Evolutionary conservation across 2,888 invertebrate species (phyloP).

Genomic region (Cephus runcator): DNA sequence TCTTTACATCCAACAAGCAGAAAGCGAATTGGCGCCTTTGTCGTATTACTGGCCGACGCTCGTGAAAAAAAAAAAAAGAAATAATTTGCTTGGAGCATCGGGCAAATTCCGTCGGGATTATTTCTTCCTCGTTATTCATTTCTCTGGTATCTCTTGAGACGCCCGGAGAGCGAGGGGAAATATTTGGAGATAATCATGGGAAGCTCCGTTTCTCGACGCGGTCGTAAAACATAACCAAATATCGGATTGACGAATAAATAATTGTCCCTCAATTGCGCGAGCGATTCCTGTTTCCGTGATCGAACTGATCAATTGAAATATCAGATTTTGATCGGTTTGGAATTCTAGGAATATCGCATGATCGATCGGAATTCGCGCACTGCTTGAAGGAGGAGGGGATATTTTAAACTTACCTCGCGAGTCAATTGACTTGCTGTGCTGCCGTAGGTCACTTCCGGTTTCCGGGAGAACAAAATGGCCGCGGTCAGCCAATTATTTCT

Average conservation of each 20-base stretch:
- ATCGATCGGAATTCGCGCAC: neutral
- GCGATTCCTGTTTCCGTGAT: neutral
- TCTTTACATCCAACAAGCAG: neutral
- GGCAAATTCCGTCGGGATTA: neutral
- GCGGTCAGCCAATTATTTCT: slow-evolving; percentile 32
- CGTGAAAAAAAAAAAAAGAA: neutral
- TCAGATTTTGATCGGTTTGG: neutral
- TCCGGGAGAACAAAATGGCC: slow-evolving; percentile 1
- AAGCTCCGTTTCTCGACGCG: neutral
- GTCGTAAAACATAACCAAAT: slow-evolving; percentile 31
- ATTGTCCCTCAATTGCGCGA: slow-evolving; percentile 7
- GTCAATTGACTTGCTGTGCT: neutral
- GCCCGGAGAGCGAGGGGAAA: neutral
- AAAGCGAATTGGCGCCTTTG: neutral
- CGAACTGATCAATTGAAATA: neutral
- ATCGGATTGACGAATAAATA: slow-evolving; percentile 43
- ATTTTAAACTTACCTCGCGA: neutral
- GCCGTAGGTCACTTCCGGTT: neutral
- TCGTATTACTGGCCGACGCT: neutral
- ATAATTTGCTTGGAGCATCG: neutral
- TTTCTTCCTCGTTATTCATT: neutral
- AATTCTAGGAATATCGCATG: neutral
- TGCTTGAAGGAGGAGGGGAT: neutral
- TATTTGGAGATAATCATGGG: neutral
- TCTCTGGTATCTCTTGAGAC: neutral